Evolutionary conservation across 37 sponge, comb jelly and placozoan genomes (phyloP).

Genomic region (Corticium candelabrum): DNA sequence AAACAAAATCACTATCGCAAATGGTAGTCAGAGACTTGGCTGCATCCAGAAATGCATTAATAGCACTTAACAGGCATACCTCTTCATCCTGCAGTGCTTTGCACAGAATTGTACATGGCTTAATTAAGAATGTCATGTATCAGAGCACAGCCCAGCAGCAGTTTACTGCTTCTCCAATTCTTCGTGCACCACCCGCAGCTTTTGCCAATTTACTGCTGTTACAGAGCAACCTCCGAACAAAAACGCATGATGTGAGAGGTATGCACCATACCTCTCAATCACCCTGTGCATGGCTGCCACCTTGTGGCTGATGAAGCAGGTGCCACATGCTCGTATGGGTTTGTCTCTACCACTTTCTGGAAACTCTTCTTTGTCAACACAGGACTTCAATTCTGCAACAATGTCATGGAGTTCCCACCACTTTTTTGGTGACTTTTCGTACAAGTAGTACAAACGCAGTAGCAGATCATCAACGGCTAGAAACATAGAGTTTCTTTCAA

Average conservation of each 20-base stretch:
- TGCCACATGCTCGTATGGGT: not conserved
- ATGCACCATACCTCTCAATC: not conserved
- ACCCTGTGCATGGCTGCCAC: not conserved
- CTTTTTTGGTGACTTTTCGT: not conserved
- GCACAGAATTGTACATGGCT: not conserved
- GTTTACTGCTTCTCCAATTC: not conserved
- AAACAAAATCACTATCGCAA: too few relatives aligned
- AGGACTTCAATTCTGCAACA: too few relatives aligned
- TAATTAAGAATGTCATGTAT: not conserved
- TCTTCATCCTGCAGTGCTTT: not conserved
- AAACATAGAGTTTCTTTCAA: not conserved
- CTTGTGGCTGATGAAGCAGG: not conserved
- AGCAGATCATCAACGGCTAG: not conserved
- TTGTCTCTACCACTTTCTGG: not conserved
- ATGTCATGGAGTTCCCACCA: not conserved
- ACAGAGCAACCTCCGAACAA: not conserved
- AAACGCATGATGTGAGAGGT: not conserved
- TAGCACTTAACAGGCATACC: too few relatives aligned
- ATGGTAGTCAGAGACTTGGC: too few relatives aligned
- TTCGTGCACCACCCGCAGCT: not conserved
- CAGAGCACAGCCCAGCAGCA: not conserved
- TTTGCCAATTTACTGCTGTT: not conserved
- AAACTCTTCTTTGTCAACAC: not conserved
- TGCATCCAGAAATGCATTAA: too few relatives aligned
- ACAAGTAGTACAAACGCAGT: not conserved